Evolutionary conservation across 2,113 vertebrate genomes (phyloP).

Genomic region (Ciconia stormi): DNA sequence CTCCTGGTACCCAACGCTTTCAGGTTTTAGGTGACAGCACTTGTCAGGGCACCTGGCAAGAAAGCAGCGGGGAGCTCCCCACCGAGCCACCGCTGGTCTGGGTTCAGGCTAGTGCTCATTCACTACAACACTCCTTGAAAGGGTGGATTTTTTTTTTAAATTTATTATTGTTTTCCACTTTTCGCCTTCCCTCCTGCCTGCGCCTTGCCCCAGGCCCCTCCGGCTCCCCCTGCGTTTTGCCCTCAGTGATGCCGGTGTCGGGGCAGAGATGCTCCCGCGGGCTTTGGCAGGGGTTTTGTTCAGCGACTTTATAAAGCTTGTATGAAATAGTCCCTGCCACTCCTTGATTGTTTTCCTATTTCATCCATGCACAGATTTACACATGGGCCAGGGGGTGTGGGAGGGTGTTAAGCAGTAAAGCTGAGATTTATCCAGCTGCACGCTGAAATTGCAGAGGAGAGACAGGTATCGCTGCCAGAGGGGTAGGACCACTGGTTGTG

Average conservation of each 20-base stretch:
- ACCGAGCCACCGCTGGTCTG: rapidly evolving
- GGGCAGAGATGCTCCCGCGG: rapidly evolving
- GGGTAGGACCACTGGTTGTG: neutral
- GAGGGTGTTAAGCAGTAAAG: neutral
- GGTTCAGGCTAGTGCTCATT: neutral
- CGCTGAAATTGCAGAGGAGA: neutral
- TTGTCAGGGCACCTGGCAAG: neutral
- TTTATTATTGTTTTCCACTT: neutral
- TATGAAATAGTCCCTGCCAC: neutral
- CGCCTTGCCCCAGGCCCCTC: neutral
- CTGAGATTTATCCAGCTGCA: neutral
- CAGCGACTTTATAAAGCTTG: rapidly evolving
- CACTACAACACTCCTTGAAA: neutral
- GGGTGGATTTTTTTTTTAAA: too few species aligned
- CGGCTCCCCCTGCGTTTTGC: too few species aligned
- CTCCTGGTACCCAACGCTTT: rapidly evolving
- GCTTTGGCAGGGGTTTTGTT: neutral
- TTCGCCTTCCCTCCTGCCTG: neutral
- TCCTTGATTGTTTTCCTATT: neutral
- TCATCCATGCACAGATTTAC: rapidly evolving
- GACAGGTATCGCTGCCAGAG: neutral
- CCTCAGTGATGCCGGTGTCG: rapidly evolving
- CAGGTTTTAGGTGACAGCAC: rapidly evolving
- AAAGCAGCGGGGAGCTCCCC: neutral
- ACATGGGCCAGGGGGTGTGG: neutral